Evolutionary conservation across 2,113 vertebrate species (phyloP), one percentile per base, ranked within the genome.

Genomic region (Hassar affinis): DNA sequence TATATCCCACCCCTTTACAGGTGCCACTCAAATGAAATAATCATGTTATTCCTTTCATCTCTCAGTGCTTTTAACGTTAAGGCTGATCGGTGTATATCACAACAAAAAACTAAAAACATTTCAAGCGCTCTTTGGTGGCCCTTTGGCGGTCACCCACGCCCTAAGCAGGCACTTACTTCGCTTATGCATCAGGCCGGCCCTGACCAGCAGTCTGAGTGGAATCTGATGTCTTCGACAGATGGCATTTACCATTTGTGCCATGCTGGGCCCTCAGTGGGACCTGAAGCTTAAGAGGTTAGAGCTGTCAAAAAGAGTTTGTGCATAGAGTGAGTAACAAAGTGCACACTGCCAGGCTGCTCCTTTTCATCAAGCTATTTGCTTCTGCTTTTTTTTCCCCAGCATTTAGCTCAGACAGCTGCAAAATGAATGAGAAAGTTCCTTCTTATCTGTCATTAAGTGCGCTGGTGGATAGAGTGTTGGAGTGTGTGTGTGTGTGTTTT

Each of bases 241-340:
- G 97, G 97, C 95, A 95, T 94, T 96, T 96, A 97, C 96, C 91
- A 91, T 93, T 93, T 94, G 95, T 92, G 94, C 95, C 97, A 95
- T 91, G 96, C 97, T 93, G 96, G 92, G 96, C 97, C n/a, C n/a
- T 94, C 97, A 97, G 97, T 96, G 94, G 96, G 97, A 94, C 95
- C 94, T 91, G 91, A 95, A 94, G 96, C 96, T 97, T 97, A 95
- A 95, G 96, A 96, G 96, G 97, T 97, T 97, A 96, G 95, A 94
- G 95, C 96, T 97, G 96, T 98, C 97, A 97, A 94, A 97, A 96
- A 95, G 95, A 96, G 95, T 98, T 95, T 97, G 95, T 95, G 96
- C 96, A 95, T 95, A 95, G 94, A 96, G 92, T 94, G 95, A 96
- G 95, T 97, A 96, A 96, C 95, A 95, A 97, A 97, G 95, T 96